These are phyloP conservation scores for Cebus imitator DNA, from an alignment of 2,113 vertebrate species.

Conservation along the genomic window DNA sequence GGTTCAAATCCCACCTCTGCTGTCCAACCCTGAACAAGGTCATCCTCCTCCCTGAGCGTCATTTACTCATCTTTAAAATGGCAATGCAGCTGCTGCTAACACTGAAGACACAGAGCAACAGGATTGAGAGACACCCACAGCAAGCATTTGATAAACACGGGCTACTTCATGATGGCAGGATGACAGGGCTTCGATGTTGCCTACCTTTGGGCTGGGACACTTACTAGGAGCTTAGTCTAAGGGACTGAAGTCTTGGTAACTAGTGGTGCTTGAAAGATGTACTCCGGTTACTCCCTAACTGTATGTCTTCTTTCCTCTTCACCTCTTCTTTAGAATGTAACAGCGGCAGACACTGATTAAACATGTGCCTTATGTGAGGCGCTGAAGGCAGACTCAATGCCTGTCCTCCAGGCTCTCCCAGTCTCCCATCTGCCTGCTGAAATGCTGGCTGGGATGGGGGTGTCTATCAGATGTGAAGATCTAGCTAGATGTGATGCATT, in stretches of 20 bases:
- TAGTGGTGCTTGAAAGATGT: neutral
- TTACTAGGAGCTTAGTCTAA: neutral
- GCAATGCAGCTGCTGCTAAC: accelerated
- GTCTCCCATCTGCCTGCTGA: neutral
- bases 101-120: neutral
- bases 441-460: neutral
- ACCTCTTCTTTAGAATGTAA: neutral
- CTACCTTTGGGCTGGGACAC: neutral
- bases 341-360: neutral
- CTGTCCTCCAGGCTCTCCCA: neutral
- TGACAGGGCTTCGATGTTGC: neutral
- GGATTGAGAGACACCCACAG: neutral
- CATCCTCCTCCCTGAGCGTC: neutral
- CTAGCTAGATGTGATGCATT: accelerated
- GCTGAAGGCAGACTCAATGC: neutral
- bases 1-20: neutral
- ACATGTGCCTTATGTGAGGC: neutral
- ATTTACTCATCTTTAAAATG: neutral
- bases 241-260: neutral
- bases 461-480: too few species aligned
- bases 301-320: neutral
- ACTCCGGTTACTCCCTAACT: too few species aligned
- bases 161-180: neutral
- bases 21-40: neutral
- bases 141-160: neutral